A percentile compares a stretch with the other conserved stretches of the same genome.
These are phyloP conservation scores for Caenorhabditis angaria DNA, from an alignment of 2,888 invertebrate species.

Conservation along the genomic window DNA sequence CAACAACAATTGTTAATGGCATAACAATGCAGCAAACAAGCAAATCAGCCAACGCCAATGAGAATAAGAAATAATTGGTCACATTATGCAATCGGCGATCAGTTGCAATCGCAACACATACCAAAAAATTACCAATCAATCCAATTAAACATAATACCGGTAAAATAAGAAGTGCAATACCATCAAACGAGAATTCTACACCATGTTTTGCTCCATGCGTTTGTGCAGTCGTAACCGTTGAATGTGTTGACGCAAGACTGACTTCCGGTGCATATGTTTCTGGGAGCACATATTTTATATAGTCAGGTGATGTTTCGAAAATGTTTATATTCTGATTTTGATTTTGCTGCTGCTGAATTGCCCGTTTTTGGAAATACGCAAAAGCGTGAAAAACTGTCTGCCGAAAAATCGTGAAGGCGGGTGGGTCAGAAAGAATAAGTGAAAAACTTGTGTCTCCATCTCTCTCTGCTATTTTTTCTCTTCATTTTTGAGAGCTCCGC, in stretches of 20 bases:
- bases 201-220: background rate
- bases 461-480: background rate
- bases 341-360: slow-evolving; percentile 23
- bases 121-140: slow-evolving; percentile 73
- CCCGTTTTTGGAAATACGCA: slow-evolving; percentile 31
- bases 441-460: slow-evolving; percentile 13
- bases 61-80: slow-evolving; percentile 92
- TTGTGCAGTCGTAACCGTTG: background rate
- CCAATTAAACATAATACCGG: slow-evolving; percentile 64
- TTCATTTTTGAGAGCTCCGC: background rate
- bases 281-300: background rate
- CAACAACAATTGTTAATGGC: slow-evolving; percentile 92
- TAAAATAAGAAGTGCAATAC: slow-evolving; percentile 59
- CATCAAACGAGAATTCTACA: slow-evolving; percentile 37
- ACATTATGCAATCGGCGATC: slow-evolving; percentile 91
- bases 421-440: slow-evolving; percentile 10
- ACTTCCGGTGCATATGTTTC: background rate
- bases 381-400: slow-evolving; percentile 22
- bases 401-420: background rate
- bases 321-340: too few relatives aligned
- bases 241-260: background rate
- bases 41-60: slow-evolving; percentile 90
- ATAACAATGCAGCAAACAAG: slow-evolving; percentile 92
- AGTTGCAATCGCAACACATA: slow-evolving; percentile 89
- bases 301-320: slow-evolving; percentile 33